Evolutionary conservation across 2,888 invertebrate species (phyloP).

Genomic region (Seira musarum): DNA sequence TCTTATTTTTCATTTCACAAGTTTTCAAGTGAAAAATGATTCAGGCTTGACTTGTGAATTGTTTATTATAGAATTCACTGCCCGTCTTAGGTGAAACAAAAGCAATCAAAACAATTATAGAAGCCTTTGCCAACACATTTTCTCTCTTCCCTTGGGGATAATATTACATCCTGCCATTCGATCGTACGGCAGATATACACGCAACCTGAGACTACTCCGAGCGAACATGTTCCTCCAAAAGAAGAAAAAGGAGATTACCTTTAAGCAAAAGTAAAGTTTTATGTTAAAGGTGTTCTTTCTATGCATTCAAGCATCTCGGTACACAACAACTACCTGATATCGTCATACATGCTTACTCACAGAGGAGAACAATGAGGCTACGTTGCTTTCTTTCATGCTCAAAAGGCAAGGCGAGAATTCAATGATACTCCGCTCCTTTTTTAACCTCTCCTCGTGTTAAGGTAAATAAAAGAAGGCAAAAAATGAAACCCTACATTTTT

Average conservation of each 20-base stretch:
- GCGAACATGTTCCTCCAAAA: slow-evolving; percentile 36
- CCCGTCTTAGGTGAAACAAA: slow-evolving; percentile 54
- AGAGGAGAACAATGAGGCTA: slow-evolving; percentile 26
- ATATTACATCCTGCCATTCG: slow-evolving; percentile 53
- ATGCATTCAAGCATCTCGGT: neutral
- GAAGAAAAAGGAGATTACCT: slow-evolving; percentile 45
- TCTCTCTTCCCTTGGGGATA: slow-evolving; percentile 51
- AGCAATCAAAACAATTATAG: slow-evolving; percentile 59
- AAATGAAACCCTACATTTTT: neutral
- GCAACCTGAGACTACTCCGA: slow-evolving; percentile 56
- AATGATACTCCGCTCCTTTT: slow-evolving; percentile 39
- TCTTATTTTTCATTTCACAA: slow-evolving; percentile 40
- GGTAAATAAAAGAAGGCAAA: neutral
- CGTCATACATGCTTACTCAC: slow-evolving; percentile 1
- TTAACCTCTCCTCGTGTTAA: slow-evolving; percentile 24
- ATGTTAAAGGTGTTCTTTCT: neutral
- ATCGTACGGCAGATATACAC: slow-evolving; percentile 57
- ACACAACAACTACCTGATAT: slow-evolving; percentile 15
- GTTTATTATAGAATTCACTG: slow-evolving; percentile 52
- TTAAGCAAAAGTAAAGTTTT: slow-evolving; percentile 56
- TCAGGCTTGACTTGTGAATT: slow-evolving; percentile 53
- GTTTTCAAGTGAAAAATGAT: slow-evolving; percentile 54
- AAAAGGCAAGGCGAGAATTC: slow-evolving; percentile 43
- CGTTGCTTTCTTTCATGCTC: slow-evolving; percentile 27
- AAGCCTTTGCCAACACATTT: slow-evolving; percentile 57